A percentile compares a stretch with the other conserved stretches of the same genome.
phyloP scores from a whole-genome alignment of 2,113 vertebrate species.

The Athene cunicularia region DNA sequence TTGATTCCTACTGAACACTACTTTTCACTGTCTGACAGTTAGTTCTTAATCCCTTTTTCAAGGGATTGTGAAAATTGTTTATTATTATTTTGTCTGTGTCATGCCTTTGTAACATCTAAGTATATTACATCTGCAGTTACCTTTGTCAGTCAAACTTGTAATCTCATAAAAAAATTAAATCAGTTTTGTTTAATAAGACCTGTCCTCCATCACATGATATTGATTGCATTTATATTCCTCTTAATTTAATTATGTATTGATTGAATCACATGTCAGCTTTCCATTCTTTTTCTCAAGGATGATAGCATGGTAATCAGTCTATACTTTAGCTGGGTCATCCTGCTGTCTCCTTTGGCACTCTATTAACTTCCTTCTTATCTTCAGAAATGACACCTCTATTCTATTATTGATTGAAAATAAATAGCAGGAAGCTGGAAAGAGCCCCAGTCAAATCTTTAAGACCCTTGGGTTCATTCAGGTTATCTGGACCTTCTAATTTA shows the following conservation, averaged over 20 bases:
- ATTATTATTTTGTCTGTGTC: not conserved
- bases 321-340: not conserved
- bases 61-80: not conserved
- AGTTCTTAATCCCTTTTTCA: not conserved
- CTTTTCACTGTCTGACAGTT: not conserved
- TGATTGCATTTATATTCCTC: not conserved
- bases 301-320: not conserved
- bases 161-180: not conserved
- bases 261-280: not conserved
- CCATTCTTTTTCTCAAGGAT: not conserved
- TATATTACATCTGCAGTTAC: not conserved
- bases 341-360: not conserved
- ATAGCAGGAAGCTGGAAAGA: not conserved
- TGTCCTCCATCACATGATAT: not conserved
- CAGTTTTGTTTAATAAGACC: not conserved
- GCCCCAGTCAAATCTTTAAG: fast-evolving
- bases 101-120: not conserved
- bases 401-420: not conserved
- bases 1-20: not conserved
- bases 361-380: not conserved
- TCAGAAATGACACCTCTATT: not conserved
- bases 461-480: not conserved
- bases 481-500: not conserved
- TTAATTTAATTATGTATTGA: not conserved
- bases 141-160: not conserved